phyloP scores from a whole-genome alignment of 2,888 invertebrate genomes.

The Ophonus ardosiacus region DNA sequence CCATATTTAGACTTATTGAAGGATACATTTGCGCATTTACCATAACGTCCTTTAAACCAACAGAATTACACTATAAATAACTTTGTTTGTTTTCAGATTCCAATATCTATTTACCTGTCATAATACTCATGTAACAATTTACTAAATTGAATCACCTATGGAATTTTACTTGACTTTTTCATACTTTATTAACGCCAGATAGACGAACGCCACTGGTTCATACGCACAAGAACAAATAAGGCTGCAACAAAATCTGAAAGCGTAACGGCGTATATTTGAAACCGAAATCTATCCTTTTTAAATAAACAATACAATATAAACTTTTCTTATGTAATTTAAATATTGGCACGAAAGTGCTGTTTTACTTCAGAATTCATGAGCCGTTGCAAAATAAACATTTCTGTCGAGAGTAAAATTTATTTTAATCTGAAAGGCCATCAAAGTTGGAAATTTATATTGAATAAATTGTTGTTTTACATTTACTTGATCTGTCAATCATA shows the following conservation, averaged over 20 bases:
- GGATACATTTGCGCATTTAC: background rate
- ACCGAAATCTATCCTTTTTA: conserved; percentile 13
- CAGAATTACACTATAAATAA: background rate
- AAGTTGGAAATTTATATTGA: conserved; percentile 9
- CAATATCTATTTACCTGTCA: background rate
- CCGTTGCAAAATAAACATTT: conserved; percentile 20
- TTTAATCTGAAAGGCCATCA: conserved; percentile 30
- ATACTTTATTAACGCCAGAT: background rate
- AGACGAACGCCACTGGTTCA: background rate
- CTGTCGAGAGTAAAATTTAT: background rate
- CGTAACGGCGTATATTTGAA: conserved; percentile 10
- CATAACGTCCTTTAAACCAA: conserved; percentile 6
- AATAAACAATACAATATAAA: conserved; percentile 9
- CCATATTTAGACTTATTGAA: background rate
- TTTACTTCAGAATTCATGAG: conserved; percentile 20
- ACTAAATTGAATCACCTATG: background rate
- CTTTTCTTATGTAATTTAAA: conserved; percentile 23
- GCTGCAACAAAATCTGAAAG: conserved; percentile 27
- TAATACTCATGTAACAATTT: conserved; percentile 12
- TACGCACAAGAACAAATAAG: conserved; percentile 17
- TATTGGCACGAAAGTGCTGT: background rate
- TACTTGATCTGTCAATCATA: conserved; percentile 33
- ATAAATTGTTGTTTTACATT: conserved; percentile 11
- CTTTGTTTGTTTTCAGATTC: conserved; percentile 10
- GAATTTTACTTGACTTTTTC: background rate